These are phyloP conservation scores for Scalopus aquaticus DNA, from an alignment of 2,113 vertebrate genomes.

Conservation along the genomic window DNA sequence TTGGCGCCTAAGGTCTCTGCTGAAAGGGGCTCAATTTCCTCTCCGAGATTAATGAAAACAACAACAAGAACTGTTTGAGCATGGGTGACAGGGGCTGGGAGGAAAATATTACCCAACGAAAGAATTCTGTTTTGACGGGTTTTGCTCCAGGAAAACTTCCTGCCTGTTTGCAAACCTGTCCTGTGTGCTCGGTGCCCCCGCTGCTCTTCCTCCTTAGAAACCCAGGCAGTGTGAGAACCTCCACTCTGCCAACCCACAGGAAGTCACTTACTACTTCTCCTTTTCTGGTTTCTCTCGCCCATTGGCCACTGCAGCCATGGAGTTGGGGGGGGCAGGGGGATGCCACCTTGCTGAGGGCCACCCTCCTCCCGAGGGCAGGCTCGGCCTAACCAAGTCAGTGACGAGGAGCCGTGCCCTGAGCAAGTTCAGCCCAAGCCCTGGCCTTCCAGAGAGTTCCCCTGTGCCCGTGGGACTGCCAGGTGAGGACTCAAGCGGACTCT, in stretches of 20 bases:
- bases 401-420: background rate
- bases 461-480: background rate
- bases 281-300: constrained; percentile 26
- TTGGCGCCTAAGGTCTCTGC: constrained; percentile 75
- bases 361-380: accelerated
- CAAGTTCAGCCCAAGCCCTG: background rate
- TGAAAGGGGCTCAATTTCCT: constrained; percentile 75
- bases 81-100: constrained; percentile 38
- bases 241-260: background rate
- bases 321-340: background rate
- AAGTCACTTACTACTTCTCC: constrained; percentile 31
- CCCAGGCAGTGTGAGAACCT: constrained; percentile 48
- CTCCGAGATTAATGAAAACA: constrained; percentile 74
- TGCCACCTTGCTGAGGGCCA: background rate
- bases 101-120: constrained; percentile 69
- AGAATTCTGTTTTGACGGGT: constrained; percentile 78
- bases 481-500: background rate
- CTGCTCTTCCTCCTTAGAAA: constrained; percentile 43
- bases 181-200: background rate
- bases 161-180: constrained; percentile 57
- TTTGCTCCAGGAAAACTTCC: constrained; percentile 75
- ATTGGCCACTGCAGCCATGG: background rate
- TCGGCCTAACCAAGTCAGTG: background rate
- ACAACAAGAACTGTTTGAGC: constrained; percentile 74
- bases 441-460: background rate